Conservation (phyloP, 2,113 vertebrate species). For the Gambusia affinis region DNA sequence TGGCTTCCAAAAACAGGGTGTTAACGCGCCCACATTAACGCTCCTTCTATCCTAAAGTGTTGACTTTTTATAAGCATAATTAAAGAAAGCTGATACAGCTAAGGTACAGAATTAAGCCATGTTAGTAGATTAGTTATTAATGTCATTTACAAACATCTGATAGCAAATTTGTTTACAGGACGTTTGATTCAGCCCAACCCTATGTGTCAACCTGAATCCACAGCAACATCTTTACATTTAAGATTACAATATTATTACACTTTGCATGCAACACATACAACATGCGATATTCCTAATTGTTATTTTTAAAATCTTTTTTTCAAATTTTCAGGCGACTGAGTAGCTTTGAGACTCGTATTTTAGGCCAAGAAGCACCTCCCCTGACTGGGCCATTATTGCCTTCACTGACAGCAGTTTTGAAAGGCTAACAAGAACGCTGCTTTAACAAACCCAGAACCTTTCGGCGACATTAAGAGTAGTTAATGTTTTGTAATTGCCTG, state of each 20-base stretch:
- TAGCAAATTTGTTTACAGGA: conserved; percentile 54
- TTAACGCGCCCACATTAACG: conserved; percentile 47
- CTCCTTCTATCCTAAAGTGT: not conserved
- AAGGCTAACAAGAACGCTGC: conserved; percentile 34
- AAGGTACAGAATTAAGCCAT: not conserved
- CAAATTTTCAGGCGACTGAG: not conserved
- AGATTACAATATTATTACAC: not conserved
- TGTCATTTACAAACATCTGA: conserved; percentile 12
- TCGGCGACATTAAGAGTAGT: conserved; percentile 14
- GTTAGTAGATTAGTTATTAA: not conserved
- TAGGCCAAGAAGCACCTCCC: conserved; percentile 52
- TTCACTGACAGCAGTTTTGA: conserved; percentile 25
- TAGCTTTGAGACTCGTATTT: conserved; percentile 17
- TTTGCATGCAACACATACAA: not conserved
- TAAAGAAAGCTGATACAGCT: not conserved
- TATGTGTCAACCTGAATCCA: conserved; percentile 56
- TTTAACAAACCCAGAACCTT: conserved; percentile 20
- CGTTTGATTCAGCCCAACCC: conserved; percentile 61
- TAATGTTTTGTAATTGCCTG: not conserved
- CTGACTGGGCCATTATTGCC: conserved; percentile 57
- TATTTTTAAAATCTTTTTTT: not conserved
- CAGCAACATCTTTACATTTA: conserved; percentile 35
- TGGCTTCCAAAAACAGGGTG: conserved; percentile 48
- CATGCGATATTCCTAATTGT: not conserved
- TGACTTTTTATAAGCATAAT: not conserved